These are phyloP conservation scores for Aphaenogaster floridana DNA, from an alignment of 1,140 invertebrate genomes.

Conservation along the genomic window DNA sequence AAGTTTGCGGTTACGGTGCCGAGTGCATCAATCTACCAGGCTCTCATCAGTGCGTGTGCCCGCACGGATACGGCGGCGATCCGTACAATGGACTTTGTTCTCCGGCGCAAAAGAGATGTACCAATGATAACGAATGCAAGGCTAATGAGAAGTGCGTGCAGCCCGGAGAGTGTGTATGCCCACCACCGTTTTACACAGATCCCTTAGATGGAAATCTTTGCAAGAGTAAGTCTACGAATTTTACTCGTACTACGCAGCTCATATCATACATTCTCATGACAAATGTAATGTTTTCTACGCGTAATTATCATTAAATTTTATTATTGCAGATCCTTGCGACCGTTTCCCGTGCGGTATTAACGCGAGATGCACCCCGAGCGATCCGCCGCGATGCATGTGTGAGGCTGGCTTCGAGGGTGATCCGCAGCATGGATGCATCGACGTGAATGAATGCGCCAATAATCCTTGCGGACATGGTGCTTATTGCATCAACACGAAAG, in stretches of 20 bases:
- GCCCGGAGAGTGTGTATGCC: conserved; percentile 95
- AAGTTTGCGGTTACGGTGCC: conserved; percentile 94
- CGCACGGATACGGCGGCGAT: conserved; percentile 90
- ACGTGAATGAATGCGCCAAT: conserved; percentile 93
- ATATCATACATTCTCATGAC: background rate
- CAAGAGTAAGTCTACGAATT: conserved; percentile 89
- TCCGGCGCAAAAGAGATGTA: conserved; percentile 93
- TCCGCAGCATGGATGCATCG: conserved; percentile 93
- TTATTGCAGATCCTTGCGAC: conserved; percentile 90
- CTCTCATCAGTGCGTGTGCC: conserved; percentile 93
- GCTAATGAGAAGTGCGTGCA: conserved; percentile 96
- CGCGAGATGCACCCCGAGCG: conserved; percentile 95
- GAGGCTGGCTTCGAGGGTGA: conserved; percentile 94
- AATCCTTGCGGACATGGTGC: conserved; percentile 95
- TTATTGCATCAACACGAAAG: conserved; percentile 95
- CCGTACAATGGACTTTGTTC: conserved; percentile 90
- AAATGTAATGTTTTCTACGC: background rate
- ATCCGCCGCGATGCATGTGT: conserved; percentile 96
- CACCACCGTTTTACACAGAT: conserved; percentile 95
- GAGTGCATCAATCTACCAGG: conserved; percentile 94
- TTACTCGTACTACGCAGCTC: background rate
- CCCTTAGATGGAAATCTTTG: conserved; percentile 93
- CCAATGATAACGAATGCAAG: conserved; percentile 93
- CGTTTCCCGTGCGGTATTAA: conserved; percentile 96
- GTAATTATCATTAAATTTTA: background rate